phyloP scores from a whole-genome alignment of 2,113 vertebrate species.

The Hepsetus odoe region DNA sequence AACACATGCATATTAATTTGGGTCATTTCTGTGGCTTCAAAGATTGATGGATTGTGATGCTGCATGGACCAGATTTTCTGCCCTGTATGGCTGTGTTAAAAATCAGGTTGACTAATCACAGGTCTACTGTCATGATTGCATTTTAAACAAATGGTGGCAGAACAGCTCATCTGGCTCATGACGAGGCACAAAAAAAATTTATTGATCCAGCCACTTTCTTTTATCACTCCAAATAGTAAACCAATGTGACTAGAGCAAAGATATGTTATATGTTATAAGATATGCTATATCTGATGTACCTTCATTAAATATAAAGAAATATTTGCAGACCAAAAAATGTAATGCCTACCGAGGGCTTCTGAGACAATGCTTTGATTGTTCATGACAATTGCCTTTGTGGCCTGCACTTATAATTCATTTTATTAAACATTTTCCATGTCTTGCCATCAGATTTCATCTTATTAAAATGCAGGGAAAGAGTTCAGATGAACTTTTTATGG shows the following conservation, averaged over 20 bases:
- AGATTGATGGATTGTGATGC: too few relatives aligned
- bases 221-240: background rate
- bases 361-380: constrained; percentile 18
- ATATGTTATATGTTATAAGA: too few relatives aligned
- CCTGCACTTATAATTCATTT: background rate
- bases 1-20: too few relatives aligned
- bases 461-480: background rate
- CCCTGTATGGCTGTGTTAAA: too few relatives aligned
- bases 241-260: background rate
- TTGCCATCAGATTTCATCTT: background rate
- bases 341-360: background rate
- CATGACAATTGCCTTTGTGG: constrained; percentile 7
- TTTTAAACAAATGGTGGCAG: too few relatives aligned
- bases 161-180: background rate
- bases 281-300: background rate
- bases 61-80: too few relatives aligned
- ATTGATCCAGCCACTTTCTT: background rate
- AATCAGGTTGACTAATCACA: too few relatives aligned
- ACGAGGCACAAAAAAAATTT: too few relatives aligned
- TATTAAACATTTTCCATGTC: constrained; percentile 7
- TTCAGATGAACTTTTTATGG: background rate
- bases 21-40: too few relatives aligned
- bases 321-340: background rate
- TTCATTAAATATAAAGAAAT: background rate
- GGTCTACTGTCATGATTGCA: too few relatives aligned